phyloP scores from a whole-genome alignment of 2,113 vertebrate species.

The Solea senegalensis region DNA sequence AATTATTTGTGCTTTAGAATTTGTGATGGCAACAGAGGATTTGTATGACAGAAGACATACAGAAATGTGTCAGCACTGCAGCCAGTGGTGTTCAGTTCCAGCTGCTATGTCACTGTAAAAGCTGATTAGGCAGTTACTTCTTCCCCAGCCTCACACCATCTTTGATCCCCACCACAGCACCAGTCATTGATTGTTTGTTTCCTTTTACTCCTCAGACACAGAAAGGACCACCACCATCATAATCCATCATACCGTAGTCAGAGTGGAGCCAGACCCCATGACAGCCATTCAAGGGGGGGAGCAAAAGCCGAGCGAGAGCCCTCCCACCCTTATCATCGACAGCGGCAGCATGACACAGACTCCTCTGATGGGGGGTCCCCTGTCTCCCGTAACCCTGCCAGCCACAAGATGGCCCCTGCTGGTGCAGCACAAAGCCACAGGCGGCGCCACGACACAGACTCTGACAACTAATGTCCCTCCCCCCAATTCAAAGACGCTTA shows the following conservation, averaged over 20 bases:
- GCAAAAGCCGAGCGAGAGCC: conserved; percentile 62
- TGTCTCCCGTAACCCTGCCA: conserved; percentile 54
- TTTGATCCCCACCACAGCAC: conserved; percentile 23
- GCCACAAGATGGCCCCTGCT: conserved; percentile 64
- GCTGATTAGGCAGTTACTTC: conserved; percentile 8
- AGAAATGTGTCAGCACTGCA: not conserved
- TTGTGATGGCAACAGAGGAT: too few species aligned
- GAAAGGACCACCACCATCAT: conserved; percentile 80
- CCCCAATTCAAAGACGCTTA: conserved; percentile 45
- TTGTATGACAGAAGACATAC: too few species aligned
- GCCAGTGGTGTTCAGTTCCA: not conserved
- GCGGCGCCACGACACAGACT: conserved; percentile 83
- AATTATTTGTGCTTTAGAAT: too few species aligned
- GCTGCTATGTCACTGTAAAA: not conserved
- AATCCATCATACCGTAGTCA: conserved; percentile 83
- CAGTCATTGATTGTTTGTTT: conserved; percentile 68
- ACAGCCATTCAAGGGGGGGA: conserved; percentile 78
- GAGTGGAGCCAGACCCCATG: conserved; percentile 79
- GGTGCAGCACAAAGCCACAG: conserved; percentile 64
- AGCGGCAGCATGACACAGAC: conserved; percentile 66
- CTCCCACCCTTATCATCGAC: conserved; percentile 65
- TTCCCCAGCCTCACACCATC: conserved; percentile 12
- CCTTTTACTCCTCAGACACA: conserved; percentile 76
- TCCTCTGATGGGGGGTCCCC: conserved; percentile 71
- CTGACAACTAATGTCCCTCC: conserved; percentile 75